Evolutionary conservation across 1,140 invertebrate species (phyloP).

Genomic region (Drosophila ambigua): DNA sequence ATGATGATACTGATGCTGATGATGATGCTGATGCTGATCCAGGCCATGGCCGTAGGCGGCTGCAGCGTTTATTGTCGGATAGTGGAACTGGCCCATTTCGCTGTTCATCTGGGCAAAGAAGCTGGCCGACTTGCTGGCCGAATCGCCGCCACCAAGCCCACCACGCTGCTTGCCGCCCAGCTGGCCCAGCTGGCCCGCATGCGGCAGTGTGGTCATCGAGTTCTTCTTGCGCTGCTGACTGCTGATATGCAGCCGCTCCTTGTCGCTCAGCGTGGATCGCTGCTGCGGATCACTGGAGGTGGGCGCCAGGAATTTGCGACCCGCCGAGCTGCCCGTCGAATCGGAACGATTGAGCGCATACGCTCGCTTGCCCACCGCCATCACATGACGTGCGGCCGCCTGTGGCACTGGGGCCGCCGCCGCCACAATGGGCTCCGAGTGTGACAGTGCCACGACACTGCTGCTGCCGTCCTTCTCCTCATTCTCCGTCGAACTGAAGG

Average conservation of each 20-base stretch:
- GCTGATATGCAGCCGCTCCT: slow-evolving; percentile 84
- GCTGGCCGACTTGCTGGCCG: slow-evolving; percentile 45
- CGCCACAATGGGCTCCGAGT: slow-evolving; percentile 17
- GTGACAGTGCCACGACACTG: slow-evolving; percentile 83
- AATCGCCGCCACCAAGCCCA: slow-evolving; percentile 4
- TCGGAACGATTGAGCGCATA: slow-evolving; percentile 87
- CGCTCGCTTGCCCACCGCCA: slow-evolving; percentile 83
- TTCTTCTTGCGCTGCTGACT: slow-evolving; percentile 80
- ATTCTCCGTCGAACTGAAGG: slow-evolving; percentile 78
- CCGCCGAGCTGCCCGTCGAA: slow-evolving; percentile 91
- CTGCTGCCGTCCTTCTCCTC: slow-evolving; percentile 77
- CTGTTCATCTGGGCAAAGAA: slow-evolving; percentile 67
- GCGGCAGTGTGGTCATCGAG: slow-evolving; percentile 74
- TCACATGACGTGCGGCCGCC: slow-evolving; percentile 84
- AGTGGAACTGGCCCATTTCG: slow-evolving; percentile 75
- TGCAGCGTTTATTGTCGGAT: slow-evolving; percentile 64
- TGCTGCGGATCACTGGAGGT: slow-evolving; percentile 93
- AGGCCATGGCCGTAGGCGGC: slow-evolving; percentile 44
- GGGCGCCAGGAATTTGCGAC: slow-evolving; percentile 94
- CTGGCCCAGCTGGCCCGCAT: slow-evolving; percentile 48
- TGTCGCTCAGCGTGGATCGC: slow-evolving; percentile 86
- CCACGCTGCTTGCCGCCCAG: slow-evolving; percentile 53
- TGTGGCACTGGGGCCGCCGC: neutral
- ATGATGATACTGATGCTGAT: slow-evolving; percentile 15
- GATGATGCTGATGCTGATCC: neutral